phyloP scores from a whole-genome alignment of 1,140 invertebrate genomes.

The Scaptodrosophila lebanonensis region DNA sequence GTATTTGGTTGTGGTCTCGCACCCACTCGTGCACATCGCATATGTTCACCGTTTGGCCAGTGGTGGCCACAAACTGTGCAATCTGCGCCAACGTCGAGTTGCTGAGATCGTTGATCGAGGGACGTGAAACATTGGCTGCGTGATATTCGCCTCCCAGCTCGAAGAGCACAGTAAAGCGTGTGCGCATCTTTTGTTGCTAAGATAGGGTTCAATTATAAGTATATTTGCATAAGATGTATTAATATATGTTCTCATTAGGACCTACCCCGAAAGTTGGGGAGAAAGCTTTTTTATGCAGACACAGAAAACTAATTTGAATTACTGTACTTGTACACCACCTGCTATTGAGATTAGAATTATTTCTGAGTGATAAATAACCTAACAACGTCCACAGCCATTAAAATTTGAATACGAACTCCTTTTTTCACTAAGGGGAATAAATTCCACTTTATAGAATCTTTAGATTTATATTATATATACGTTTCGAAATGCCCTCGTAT shows the following conservation, averaged over 20 bases:
- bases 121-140: slow-evolving; percentile 71
- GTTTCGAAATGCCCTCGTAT: too few species aligned
- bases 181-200: slow-evolving; percentile 78
- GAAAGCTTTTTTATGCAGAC: too few species aligned
- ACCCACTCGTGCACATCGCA: slow-evolving; percentile 86
- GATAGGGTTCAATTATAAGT: neutral
- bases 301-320: too few species aligned
- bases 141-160: slow-evolving; percentile 82
- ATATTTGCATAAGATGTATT: neutral
- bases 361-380: neutral
- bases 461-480: too few species aligned
- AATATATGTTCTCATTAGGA: too few species aligned
- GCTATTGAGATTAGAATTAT: too few species aligned
- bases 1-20: slow-evolving; percentile 78
- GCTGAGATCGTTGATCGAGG: slow-evolving; percentile 70
- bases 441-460: too few species aligned
- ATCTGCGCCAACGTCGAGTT: slow-evolving; percentile 83
- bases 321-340: too few species aligned
- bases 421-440: too few species aligned
- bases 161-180: slow-evolving; percentile 87
- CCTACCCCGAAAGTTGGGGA: too few species aligned
- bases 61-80: slow-evolving; percentile 88
- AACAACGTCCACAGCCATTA: slow-evolving; percentile 1
- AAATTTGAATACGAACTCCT: too few species aligned
- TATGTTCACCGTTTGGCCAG: slow-evolving; percentile 90